Conservation (phyloP, 2,888 invertebrate species). For the Galeruca laticollis region DNA sequence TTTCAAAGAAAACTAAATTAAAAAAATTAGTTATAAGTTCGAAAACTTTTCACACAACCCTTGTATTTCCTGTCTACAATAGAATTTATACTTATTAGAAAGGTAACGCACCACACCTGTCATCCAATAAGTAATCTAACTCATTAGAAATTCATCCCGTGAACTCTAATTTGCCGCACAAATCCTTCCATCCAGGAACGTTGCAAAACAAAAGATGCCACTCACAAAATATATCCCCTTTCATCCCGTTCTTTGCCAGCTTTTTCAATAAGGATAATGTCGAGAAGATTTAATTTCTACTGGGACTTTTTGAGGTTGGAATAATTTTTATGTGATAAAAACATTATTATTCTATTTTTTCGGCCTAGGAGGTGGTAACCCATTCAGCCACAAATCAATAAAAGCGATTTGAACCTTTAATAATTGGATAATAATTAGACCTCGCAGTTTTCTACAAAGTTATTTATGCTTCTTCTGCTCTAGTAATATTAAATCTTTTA, state of each 20-base stretch:
- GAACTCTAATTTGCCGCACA: conserved; percentile 64
- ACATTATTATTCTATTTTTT: too few relatives aligned
- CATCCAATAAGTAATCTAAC: conserved; percentile 61
- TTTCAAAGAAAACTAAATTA: too few relatives aligned
- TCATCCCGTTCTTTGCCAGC: conserved; percentile 20
- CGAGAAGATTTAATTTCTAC: neutral
- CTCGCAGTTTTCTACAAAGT: neutral
- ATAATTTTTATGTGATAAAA: too few relatives aligned
- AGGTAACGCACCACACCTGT: conserved; percentile 56
- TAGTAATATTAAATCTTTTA: neutral
- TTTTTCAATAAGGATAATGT: neutral
- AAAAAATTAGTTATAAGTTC: too few relatives aligned
- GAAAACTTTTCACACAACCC: too few relatives aligned
- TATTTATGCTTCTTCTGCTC: neutral
- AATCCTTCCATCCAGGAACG: conserved; percentile 53
- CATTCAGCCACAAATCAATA: too few relatives aligned
- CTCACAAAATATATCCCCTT: conserved; percentile 6
- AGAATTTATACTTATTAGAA: conserved; percentile 47
- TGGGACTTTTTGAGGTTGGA: too few relatives aligned
- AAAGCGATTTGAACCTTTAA: too few relatives aligned
- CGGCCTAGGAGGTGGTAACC: too few relatives aligned
- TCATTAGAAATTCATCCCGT: conserved; percentile 63
- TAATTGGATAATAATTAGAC: too few relatives aligned
- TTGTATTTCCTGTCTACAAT: too few relatives aligned
- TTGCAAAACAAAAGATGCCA: conserved; percentile 47